Percentiles rank a stretch among this genome's conserved stretches.
Conservation (phyloP, 2,113 vertebrate genomes). For the Antennarius striatus region DNA sequence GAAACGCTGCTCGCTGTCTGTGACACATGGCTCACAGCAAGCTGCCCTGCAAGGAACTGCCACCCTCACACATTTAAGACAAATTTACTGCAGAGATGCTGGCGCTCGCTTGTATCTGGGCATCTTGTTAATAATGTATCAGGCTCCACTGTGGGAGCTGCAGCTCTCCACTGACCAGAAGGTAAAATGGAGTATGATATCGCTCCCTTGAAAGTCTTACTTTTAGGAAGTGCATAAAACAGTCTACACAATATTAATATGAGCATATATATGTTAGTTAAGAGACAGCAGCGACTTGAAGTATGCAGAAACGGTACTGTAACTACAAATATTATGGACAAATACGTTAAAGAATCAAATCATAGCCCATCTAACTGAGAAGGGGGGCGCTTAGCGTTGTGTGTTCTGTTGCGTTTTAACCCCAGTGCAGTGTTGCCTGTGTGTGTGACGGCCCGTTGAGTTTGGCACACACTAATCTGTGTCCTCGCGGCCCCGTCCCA, state of each 20-base stretch:
- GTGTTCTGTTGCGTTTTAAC: no score
- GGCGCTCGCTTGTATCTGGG: conserved; percentile 48
- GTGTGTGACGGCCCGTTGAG: conserved; percentile 21
- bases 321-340: no score
- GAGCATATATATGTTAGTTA: no score
- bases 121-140: conserved; percentile 74
- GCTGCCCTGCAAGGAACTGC: conserved; percentile 29
- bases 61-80: conserved; percentile 47
- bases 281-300: no score
- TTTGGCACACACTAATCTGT: conserved; percentile 59
- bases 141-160: conserved; percentile 53
- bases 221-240: not conserved
- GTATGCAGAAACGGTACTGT: no score
- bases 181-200: conserved; percentile 51
- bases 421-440: no score
- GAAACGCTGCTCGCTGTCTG: conserved; percentile 8
- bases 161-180: conserved; percentile 57
- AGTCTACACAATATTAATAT: no score
- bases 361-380: no score
- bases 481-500: conserved; percentile 38
- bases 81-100: conserved; percentile 55
- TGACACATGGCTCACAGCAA: conserved; percentile 65
- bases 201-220: conserved; percentile 29
- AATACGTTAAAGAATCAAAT: no score
- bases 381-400: no score